Base-by-base conservation (phyloP, 2,113 vertebrate genomes). In the Chloroceryle aenea region DNA sequence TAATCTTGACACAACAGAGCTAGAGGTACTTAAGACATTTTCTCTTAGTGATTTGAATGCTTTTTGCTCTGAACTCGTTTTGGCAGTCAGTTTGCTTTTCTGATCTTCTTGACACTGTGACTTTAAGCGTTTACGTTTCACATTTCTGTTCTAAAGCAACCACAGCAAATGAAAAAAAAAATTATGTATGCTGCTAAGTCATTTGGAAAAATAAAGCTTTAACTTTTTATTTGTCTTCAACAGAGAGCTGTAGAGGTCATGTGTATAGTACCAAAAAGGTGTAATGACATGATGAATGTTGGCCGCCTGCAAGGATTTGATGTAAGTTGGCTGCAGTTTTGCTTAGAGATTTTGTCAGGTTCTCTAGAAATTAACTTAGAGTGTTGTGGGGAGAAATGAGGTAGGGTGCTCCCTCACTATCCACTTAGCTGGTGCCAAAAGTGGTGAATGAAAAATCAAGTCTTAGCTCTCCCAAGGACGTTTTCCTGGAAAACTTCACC, bases 201-300 rank as follows among this genome's bases (percentile, higher is more conserved):
- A 16, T n/a, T 77, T 59, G n/a, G 50, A 66, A 90, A 90, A 71
- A 42, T 47, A 87, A 96, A 96, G 12, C 19, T 30, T 74, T 43
- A 15, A 16, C 76, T 93, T 92, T 87, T 90, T 92, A 40, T 95
- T 95, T 90, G 66, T 87, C 32, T 38, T 82, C 97, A 87, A 42
- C 98, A 99, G 99, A 99, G 98, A 99, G 98, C 99, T 18, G 99
- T 99, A 95, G 99, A 99, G 95, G 98, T 99, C 97, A 99, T 99
- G 99, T 99, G 99, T 98, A 98, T 99, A 53, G 99, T 99, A 90
- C 99, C 99, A 29, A 99, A 99, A 98, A 98, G 99, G 80, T 99
- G 99, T 97, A 99, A 99, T 62, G 99, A 99, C 96, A 99, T 99
- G 99, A 99, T 99, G 99, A 99, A 99, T 95, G 99, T 99, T 14